Base-by-base conservation (phyloP, 1,140 invertebrate species). In the Dermatophagoides farinae region DNA sequence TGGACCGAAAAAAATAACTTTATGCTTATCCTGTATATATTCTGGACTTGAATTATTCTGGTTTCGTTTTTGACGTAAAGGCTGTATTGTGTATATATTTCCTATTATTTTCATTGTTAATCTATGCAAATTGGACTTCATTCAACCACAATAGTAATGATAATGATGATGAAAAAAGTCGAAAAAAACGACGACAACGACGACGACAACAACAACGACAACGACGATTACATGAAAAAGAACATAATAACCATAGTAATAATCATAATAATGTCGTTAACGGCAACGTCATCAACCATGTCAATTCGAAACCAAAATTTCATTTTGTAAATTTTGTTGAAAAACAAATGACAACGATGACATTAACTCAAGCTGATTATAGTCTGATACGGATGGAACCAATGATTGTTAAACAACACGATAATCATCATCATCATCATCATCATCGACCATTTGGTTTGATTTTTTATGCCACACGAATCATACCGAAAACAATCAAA, bases 21-120 rank as follows among this genome's bases (percentile, higher is more conserved):
- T 31, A 31, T 31, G 2, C 2, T 31, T 8, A 31, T 31, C 31
- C 31, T 31, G 8, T 31, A 8, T 31, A n/a, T 31, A 31, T 31
- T 31, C 31, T 31, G 8, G 2, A 31, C 31, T 31, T 31, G 31
- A 31, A 31, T 31, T 31, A 4, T 31, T 4, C 8, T 8, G 8
- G 8, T 47, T 9, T 47, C 46, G 8, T 9, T 47, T 8, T 55
- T 37, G 6, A 20, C n/a, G n/a, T 18, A 22, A 14, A 55, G 53
- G 53, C 53, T n/a, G 25, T 55, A 18, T 23, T 55, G 11, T 55
- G 53, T 23, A 55, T 55, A 14, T 55, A 55, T 25, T 55, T 55
- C 23, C 23, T 55, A 23, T 23, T 55, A n/a, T 55, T 55, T 44
- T 55, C 53, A 12, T 44, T 55, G 14, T 44, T 55, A 23, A 55